Evolutionary conservation across 1,140 invertebrate genomes (phyloP).

Genomic region (Globodera ellingtonae): DNA sequence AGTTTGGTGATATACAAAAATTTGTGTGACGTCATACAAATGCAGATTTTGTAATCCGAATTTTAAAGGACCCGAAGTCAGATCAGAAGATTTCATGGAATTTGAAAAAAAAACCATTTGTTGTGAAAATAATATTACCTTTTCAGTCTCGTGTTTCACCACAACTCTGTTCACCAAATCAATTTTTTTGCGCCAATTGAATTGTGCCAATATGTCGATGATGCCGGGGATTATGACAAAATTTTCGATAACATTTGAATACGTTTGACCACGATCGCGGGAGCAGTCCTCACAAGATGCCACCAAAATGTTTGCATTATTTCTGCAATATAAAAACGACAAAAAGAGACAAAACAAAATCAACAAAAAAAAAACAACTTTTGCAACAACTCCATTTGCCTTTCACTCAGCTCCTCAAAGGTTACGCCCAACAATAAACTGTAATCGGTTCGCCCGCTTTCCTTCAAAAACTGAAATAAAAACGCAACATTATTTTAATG

Average conservation of each 20-base stretch:
- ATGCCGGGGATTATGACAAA: constrained; percentile 2
- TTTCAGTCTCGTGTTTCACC: background rate
- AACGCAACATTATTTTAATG: background rate
- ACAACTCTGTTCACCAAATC: background rate
- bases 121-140: background rate
- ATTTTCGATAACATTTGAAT: background rate
- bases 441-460: background rate
- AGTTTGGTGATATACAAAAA: no score
- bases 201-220: constrained; percentile 7
- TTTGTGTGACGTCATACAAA: no score
- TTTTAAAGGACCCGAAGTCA: background rate
- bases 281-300: background rate
- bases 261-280: background rate
- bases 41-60: background rate
- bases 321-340: background rate
- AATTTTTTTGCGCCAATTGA: constrained; percentile 10
- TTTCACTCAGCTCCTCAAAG: background rate
- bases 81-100: background rate
- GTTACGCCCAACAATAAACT: background rate
- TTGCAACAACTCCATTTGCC: background rate
- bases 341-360: background rate
- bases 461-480: background rate
- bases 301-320: background rate
- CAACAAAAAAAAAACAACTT: background rate
- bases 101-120: background rate